Evolutionary conservation across 2,888 invertebrate genomes (phyloP).

Genomic region (Drosophila peninsularis): DNA sequence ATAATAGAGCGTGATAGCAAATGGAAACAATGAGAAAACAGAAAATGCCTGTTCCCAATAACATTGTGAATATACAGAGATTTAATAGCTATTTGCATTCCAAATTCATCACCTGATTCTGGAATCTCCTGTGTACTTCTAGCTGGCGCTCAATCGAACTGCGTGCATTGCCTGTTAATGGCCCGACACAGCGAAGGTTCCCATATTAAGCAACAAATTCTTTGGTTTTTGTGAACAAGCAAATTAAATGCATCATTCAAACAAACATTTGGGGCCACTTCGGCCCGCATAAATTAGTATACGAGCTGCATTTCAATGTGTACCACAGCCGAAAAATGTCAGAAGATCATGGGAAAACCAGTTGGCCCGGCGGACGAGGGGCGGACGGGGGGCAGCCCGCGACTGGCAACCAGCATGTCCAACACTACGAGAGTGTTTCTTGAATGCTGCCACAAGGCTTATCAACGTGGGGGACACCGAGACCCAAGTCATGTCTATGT

Average conservation of each 20-base stretch:
- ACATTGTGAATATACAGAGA: too few relatives aligned
- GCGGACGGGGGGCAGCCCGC: too few relatives aligned
- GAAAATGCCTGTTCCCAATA: too few relatives aligned
- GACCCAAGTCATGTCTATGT: conserved; percentile 45
- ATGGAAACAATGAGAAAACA: too few relatives aligned
- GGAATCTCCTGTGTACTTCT: conserved; percentile 3
- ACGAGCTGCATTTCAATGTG: conserved; percentile 54
- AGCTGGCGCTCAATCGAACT: conserved; percentile 32
- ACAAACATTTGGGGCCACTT: conserved; percentile 57
- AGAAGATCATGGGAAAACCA: conserved; percentile 41
- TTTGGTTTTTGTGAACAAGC: conserved; percentile 28
- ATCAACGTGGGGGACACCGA: conserved; percentile 69
- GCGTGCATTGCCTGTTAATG: conserved; percentile 52
- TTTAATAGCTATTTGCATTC: too few relatives aligned
- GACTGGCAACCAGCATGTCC: conserved; percentile 52
- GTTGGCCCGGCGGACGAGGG: conserved; percentile 16
- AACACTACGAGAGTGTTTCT: conserved; percentile 71
- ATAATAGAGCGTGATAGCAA: too few relatives aligned
- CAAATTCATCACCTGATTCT: conserved; percentile 9
- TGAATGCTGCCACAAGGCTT: conserved; percentile 66
- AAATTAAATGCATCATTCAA: conserved; percentile 74
- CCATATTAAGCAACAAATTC: conserved; percentile 37
- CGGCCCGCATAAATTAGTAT: conserved; percentile 76
- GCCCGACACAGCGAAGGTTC: conserved; percentile 10
- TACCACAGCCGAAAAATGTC: conserved; percentile 39